phyloP scores from a whole-genome alignment of 2,113 vertebrate species.

The Odobenus rosmarus region DNA sequence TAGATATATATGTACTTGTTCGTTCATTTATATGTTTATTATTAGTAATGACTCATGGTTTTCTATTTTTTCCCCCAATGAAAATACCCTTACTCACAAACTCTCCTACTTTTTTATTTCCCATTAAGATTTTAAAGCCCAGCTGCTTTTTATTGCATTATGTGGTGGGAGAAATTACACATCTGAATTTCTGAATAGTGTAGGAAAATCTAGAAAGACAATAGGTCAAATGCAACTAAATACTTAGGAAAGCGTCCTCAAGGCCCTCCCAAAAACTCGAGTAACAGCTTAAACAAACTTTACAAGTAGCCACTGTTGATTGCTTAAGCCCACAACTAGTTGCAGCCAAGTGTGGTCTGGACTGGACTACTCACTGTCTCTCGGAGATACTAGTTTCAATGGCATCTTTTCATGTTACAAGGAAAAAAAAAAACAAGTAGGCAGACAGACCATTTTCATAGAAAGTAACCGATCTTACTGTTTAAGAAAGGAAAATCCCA shows the following conservation, averaged over 20 bases:
- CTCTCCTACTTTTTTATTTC: constrained; percentile 5
- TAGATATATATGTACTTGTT: neutral
- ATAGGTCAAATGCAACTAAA: constrained; percentile 24
- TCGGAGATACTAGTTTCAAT: neutral
- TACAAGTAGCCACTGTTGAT: neutral
- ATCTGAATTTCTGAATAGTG: constrained; percentile 15
- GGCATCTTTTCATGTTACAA: neutral
- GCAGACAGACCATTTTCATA: neutral
- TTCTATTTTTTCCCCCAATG: neutral
- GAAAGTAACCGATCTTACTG: neutral
- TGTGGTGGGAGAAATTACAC: constrained; percentile 16
- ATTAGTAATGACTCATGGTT: neutral
- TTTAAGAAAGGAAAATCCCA: neutral
- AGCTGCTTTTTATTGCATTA: neutral
- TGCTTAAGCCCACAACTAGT: neutral
- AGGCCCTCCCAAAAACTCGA: neutral
- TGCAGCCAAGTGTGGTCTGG: neutral
- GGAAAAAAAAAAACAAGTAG: neutral
- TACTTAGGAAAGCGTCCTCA: neutral
- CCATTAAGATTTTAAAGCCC: neutral
- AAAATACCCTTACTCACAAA: neutral
- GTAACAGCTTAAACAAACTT: neutral
- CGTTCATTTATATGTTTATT: neutral
- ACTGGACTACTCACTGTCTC: neutral
- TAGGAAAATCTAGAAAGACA: constrained; percentile 49